Conservation (phyloP, 1,140 invertebrate species). For the Aphelenchoides besseyi region DNA sequence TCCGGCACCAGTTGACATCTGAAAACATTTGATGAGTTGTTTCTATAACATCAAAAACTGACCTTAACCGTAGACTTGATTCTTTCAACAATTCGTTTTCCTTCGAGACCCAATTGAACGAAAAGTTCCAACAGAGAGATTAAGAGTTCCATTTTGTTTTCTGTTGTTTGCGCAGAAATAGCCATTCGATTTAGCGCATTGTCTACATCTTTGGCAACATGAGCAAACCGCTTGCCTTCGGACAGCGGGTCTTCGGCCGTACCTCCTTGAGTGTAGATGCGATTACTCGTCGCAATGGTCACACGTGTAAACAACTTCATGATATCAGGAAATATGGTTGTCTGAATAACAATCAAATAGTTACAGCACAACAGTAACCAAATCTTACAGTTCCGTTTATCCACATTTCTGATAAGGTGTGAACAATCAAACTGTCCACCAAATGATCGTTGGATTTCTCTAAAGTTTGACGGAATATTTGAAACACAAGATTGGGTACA, state of each 20-base stretch:
- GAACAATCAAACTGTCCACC: conserved; percentile 87
- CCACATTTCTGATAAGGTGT: conserved; percentile 93
- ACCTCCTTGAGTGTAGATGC: conserved; percentile 73
- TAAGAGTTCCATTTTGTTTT: conserved; percentile 75
- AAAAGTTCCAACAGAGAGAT: conserved; percentile 86
- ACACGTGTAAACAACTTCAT: conserved; percentile 96
- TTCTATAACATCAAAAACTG: conserved; percentile 16
- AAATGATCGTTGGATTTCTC: conserved; percentile 83
- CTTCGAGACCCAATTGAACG: conserved; percentile 91
- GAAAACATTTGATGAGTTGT: conserved; percentile 36
- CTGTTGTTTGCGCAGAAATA: conserved; percentile 68
- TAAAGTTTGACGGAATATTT: conserved; percentile 19
- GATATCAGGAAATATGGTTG: conserved; percentile 82
- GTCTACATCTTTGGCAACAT: conserved; percentile 88
- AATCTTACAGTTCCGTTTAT: conserved; percentile 68
- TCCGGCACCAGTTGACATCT: conserved; percentile 86
- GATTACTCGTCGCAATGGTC: conserved; percentile 83
- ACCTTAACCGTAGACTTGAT: conserved; percentile 60
- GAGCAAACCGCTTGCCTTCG: conserved; percentile 60
- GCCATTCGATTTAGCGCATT: conserved; percentile 90
- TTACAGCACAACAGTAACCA: not conserved
- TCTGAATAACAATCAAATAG: conserved; percentile 61
- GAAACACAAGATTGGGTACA: conserved; percentile 60
- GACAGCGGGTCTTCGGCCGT: conserved; percentile 66
- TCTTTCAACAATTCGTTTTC: conserved; percentile 71